These are phyloP conservation scores for Drosophila persimilis DNA, from an alignment of 1,140 invertebrate species.

Conservation along the genomic window DNA sequence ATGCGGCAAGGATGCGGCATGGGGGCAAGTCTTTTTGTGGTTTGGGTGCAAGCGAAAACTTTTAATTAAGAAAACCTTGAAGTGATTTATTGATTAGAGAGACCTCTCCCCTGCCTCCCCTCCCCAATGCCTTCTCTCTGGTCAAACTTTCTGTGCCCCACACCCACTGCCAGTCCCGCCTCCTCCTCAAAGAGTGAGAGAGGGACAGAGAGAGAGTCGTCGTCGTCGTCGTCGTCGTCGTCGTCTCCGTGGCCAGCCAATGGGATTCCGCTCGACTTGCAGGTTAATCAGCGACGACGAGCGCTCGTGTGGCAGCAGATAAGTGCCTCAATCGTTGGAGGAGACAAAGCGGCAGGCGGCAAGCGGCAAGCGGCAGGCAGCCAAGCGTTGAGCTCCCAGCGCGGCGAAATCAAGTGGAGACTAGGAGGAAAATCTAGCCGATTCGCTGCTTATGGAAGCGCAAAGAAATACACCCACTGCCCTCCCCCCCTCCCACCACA, in stretches of 20 bases:
- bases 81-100: constrained; percentile 82
- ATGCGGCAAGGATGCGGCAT: too few species aligned
- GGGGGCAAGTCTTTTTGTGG: constrained; percentile 59
- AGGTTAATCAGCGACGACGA: constrained; percentile 54
- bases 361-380: constrained; percentile 30
- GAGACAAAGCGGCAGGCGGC: too few species aligned
- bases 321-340: constrained; percentile 24
- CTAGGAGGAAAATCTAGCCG: constrained; percentile 30
- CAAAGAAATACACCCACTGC: constrained; percentile 73
- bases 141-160: constrained; percentile 43
- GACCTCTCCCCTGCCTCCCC: too few species aligned
- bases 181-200: background rate
- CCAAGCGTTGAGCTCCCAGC: constrained; percentile 52
- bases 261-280: constrained; percentile 32
- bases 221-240: too few species aligned
- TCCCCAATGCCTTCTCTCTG: background rate
- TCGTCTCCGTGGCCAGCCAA: constrained; percentile 1
- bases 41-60: constrained; percentile 67
- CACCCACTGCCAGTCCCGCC: background rate
- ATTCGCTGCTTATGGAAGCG: constrained; percentile 76
- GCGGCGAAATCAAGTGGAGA: constrained; percentile 66
- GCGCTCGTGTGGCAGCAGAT: constrained; percentile 27
- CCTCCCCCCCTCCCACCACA: constrained; percentile 18
- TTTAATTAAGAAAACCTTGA: constrained; percentile 83
- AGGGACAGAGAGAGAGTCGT: background rate